Conservation (phyloP, 2,888 invertebrate genomes). For the Yponomeuta cagnagella region DNA sequence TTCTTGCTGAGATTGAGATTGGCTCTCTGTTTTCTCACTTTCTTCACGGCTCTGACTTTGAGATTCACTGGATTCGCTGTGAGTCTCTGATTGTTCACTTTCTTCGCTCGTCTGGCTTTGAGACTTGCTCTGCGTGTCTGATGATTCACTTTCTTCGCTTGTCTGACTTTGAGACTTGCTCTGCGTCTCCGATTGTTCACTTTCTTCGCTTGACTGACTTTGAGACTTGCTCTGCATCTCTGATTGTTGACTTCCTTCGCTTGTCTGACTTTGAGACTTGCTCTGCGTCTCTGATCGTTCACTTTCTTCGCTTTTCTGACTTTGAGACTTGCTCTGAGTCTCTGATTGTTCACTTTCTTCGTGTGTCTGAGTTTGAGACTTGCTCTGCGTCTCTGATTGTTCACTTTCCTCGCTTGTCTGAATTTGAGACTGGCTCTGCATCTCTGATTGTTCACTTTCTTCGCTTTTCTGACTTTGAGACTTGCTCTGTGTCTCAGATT, state of each 20-base stretch:
- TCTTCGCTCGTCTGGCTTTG: no score
- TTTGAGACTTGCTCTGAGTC: no score
- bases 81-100: no score
- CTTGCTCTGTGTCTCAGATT: background rate
- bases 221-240: background rate
- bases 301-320: no score
- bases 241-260: background rate
- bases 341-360: background rate
- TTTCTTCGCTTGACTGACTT: background rate
- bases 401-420: background rate
- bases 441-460: background rate
- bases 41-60: no score
- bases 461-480: background rate
- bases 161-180: no score
- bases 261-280: background rate
- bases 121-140: no score
- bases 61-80: no score
- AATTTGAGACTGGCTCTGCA: background rate
- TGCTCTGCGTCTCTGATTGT: background rate
- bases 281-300: no score
- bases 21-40: no score
- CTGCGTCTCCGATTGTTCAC: no score
- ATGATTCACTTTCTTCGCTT: no score
- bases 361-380: background rate
- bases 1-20: background rate